Percentiles rank a stretch among this genome's conserved stretches.
Conservation (phyloP, 2,797 vertebrate species). For the Monodelphis domestica region DNA sequence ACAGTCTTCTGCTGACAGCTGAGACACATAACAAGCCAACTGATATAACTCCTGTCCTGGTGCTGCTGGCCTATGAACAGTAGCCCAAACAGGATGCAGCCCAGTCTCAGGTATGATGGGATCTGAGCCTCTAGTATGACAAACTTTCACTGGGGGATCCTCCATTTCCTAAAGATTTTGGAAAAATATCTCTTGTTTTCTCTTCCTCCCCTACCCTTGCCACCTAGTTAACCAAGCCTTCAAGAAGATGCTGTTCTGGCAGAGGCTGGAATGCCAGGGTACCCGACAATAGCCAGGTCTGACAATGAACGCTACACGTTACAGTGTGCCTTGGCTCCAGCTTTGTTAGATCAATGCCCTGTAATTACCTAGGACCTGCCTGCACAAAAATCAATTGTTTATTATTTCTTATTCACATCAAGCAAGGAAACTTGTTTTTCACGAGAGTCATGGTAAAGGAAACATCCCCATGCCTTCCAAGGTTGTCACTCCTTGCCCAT, state of each 20-base stretch:
- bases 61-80: slow-evolving; percentile 61
- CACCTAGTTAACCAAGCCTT: slow-evolving; percentile 68
- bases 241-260: slow-evolving; percentile 72
- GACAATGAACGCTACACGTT: slow-evolving; percentile 80
- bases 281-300: slow-evolving; percentile 77
- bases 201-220: slow-evolving; percentile 53
- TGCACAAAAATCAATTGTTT: slow-evolving; percentile 86
- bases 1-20: slow-evolving; percentile 81
- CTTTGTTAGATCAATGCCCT: slow-evolving; percentile 85
- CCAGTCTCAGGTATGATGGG: slow-evolving; percentile 40
- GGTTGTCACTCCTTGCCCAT: slow-evolving; percentile 68
- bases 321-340: slow-evolving; percentile 72
- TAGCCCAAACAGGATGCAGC: slow-evolving; percentile 66
- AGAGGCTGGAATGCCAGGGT: slow-evolving; percentile 73
- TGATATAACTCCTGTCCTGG: slow-evolving; percentile 77
- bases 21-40: slow-evolving; percentile 78
- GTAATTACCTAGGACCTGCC: slow-evolving; percentile 88
- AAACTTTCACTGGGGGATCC: slow-evolving; percentile 38
- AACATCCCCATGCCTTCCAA: slow-evolving; percentile 75
- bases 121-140: rapidly evolving
- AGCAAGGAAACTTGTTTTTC: slow-evolving; percentile 82
- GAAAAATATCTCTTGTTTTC: slow-evolving; percentile 59
- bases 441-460: slow-evolving; percentile 78
- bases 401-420: slow-evolving; percentile 83
- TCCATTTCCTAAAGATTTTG: slow-evolving; percentile 60